Conservation (phyloP, 2,797 vertebrate genomes). For the Hephaestus fuliginosus region DNA sequence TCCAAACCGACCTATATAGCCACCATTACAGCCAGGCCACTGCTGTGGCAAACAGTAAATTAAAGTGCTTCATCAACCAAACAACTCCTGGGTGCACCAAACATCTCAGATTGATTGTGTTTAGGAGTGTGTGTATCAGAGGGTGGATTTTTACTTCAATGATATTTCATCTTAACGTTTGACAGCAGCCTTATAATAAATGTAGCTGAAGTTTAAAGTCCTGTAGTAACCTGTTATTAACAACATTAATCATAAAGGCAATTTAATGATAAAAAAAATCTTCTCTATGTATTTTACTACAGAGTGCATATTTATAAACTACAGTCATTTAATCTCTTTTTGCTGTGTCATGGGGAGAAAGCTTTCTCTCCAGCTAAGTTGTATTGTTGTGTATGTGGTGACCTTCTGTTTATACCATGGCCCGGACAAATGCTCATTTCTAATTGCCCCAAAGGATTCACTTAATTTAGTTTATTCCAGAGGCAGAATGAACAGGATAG, state of each 20-base stretch:
- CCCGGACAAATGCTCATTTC: constrained; percentile 68
- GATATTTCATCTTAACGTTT: constrained; percentile 53
- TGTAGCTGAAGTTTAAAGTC: neutral
- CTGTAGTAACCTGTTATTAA: constrained; percentile 40
- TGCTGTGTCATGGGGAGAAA: constrained; percentile 64
- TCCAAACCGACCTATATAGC: neutral
- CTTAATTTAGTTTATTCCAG: constrained; percentile 54
- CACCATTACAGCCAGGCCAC: neutral
- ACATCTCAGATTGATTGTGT: constrained; percentile 46
- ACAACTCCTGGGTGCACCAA: constrained; percentile 36
- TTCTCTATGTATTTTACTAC: constrained; percentile 26
- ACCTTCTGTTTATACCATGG: constrained; percentile 71
- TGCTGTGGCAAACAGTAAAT: constrained; percentile 49
- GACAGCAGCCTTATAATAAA: constrained; percentile 39
- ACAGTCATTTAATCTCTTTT: constrained; percentile 51
- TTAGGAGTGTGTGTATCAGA: constrained; percentile 34
- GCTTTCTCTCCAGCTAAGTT: constrained; percentile 52
- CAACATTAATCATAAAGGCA: constrained; percentile 48
- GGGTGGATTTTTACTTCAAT: constrained; percentile 61
- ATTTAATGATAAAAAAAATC: constrained; percentile 29
- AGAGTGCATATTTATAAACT: constrained; percentile 42
- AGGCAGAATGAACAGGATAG: constrained; percentile 27
- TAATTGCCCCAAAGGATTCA: constrained; percentile 56
- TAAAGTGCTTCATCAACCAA: constrained; percentile 63
- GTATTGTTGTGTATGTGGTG: constrained; percentile 53